phyloP scores from a whole-genome alignment of 2,888 invertebrate genomes.

The Cataglyphis albicans region DNA sequence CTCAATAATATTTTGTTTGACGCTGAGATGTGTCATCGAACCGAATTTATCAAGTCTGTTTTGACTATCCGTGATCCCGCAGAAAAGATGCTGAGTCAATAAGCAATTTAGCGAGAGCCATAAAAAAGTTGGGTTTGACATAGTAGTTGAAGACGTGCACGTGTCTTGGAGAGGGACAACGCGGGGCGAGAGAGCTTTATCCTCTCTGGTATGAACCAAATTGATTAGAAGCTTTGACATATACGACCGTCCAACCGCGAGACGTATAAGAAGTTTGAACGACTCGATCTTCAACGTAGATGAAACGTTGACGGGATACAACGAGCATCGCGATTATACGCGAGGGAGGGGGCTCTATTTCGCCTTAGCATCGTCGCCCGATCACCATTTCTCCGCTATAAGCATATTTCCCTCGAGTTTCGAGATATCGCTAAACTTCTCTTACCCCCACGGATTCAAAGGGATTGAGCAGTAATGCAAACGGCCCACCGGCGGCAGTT shows the following conservation, averaged over 20 bases:
- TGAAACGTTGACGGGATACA: not conserved
- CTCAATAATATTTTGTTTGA: not conserved
- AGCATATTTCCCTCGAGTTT: conserved; percentile 79
- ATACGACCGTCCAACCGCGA: conserved; percentile 58
- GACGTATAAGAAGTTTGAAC: conserved; percentile 62
- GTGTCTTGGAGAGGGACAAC: not conserved
- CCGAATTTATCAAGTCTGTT: conserved; percentile 57
- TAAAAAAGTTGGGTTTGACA: conserved; percentile 35
- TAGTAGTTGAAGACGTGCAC: not conserved
- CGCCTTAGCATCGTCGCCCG: conserved; percentile 64
- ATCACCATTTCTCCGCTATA: conserved; percentile 77
- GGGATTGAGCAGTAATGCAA: conserved; percentile 75
- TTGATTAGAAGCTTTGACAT: conserved; percentile 72
- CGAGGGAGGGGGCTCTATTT: conserved; percentile 48
- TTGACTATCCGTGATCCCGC: not conserved
- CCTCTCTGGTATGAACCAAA: conserved; percentile 54
- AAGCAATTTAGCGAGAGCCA: conserved; percentile 64
- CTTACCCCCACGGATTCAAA: conserved; percentile 71
- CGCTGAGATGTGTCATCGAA: not conserved
- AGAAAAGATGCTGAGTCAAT: conserved; percentile 69
- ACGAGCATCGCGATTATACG: conserved; percentile 4
- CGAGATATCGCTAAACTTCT: conserved; percentile 77
- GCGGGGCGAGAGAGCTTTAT: not conserved
- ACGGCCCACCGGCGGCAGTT: conserved; percentile 66
- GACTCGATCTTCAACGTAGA: conserved; percentile 64